Evolutionary conservation across 2,888 invertebrate species (phyloP), one percentile per base, ranked within the genome.

Genomic region (Chloroclystis v-ata): DNA sequence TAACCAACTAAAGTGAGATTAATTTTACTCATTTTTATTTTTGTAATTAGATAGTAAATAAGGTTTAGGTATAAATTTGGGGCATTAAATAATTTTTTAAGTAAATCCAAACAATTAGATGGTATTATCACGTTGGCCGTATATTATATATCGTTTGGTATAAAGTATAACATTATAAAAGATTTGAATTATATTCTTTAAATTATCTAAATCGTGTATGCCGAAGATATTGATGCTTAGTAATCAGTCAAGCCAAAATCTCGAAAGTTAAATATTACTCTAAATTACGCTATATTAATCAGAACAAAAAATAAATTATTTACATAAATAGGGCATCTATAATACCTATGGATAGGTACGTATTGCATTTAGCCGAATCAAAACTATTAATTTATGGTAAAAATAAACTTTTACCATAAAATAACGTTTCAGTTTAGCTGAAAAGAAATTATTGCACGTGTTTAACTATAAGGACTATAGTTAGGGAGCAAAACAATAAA

Each of bases 111-210:
- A 35, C 7, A 20, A 5, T n/a, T 35, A 7, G 63, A 62, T 66
- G 65, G 56, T 28, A 52, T 69, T 75, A 72, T 72, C 69, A 75
- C 73, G 69, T 73, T 13, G 24, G 30, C 11, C 20, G 66, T 72
- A 66, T 64, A 72, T 72, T 69, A 54, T 69, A 33, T 65, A 2
- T 61, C 63, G 64, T 67, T 71, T 58, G 63, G 72, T 66, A 71
- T 11, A 71, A 71, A 69, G 68, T 75, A 71, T 72, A 76, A 75
- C 73, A 77, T 70, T 71, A 76, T 73, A 74, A 77, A 78, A 78
- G 69, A 77, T 72, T 76, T 70, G 75, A 78, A 80, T 77, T 56
- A 75, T 69, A 79, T 75, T 78, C 75, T 70, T 69, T 73, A 67
- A 72, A 74, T 35, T 69, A 67, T 60, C 64, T 59, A 66, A 65